These are phyloP conservation scores for Bombus soroeensis DNA, from an alignment of 1,140 invertebrate species.

Conservation along the genomic window DNA sequence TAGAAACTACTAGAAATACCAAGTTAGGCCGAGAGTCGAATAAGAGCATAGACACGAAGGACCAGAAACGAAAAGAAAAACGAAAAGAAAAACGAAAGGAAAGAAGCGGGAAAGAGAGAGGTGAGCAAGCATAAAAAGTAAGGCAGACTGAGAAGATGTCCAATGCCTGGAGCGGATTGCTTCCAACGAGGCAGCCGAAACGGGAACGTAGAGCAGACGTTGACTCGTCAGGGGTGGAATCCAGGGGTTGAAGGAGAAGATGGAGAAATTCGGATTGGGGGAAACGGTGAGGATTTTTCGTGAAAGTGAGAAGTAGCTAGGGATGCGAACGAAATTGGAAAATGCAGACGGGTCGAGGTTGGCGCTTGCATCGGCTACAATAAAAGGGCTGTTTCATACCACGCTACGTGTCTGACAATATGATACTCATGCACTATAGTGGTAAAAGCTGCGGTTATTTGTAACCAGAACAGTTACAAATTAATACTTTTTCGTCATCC, in stretches of 20 bases:
- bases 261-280: background rate
- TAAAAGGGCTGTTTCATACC: background rate
- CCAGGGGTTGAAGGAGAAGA: background rate
- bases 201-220: constrained; percentile 30
- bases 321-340: constrained; percentile 18
- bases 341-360: constrained; percentile 12
- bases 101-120: background rate
- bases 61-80: too few species aligned
- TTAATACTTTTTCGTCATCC: too few species aligned
- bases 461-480: too few species aligned
- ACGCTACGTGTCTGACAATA: background rate
- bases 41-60: background rate
- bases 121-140: background rate
- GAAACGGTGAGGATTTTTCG: background rate
- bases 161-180: constrained; percentile 16
- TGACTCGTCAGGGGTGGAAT: background rate
- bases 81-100: too few species aligned
- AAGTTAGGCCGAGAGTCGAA: background rate
- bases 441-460: background rate
- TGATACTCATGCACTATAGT: background rate
- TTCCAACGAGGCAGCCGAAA: constrained; percentile 18
- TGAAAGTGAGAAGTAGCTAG: background rate
- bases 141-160: background rate
- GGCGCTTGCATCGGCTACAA: background rate
- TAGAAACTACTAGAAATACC: background rate